phyloP scores from a whole-genome alignment of 2,113 vertebrate species.

The Prunella himalayana region DNA sequence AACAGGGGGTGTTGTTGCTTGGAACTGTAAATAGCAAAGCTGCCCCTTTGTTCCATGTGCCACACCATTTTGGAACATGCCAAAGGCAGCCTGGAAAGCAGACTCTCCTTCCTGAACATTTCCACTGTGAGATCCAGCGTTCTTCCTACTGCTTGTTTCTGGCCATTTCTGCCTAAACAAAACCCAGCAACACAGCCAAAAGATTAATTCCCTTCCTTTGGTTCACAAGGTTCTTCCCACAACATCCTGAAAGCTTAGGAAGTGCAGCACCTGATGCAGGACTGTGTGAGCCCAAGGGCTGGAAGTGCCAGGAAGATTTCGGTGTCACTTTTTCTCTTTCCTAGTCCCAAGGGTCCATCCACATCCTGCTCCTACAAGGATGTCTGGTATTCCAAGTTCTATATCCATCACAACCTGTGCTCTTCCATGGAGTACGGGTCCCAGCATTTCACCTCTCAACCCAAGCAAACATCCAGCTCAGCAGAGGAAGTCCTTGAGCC shows the following conservation, averaged over 20 bases:
- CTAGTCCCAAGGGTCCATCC: neutral
- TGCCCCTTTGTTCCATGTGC: neutral
- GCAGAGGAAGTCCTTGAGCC: neutral
- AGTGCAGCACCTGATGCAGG: neutral
- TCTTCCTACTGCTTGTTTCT: neutral
- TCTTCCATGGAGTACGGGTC: rapidly evolving
- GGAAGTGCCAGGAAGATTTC: neutral
- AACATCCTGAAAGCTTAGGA: neutral
- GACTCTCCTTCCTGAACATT: neutral
- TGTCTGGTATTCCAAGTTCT: neutral
- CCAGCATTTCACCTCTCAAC: neutral
- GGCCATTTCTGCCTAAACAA: neutral
- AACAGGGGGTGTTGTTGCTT: neutral
- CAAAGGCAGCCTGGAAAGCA: neutral
- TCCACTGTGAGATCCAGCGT: rapidly evolving
- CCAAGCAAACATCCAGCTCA: neutral
- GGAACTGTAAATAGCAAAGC: neutral
- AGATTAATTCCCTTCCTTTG: neutral
- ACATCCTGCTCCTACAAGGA: neutral
- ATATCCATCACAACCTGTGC: rapidly evolving
- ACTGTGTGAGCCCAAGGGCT: neutral
- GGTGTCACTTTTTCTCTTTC: rapidly evolving
- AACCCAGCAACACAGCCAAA: neutral
- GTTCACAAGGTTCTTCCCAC: neutral
- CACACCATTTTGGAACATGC: neutral